Conservation (phyloP, 2,888 invertebrate genomes). For the Drosophila quasianomalipes region DNA sequence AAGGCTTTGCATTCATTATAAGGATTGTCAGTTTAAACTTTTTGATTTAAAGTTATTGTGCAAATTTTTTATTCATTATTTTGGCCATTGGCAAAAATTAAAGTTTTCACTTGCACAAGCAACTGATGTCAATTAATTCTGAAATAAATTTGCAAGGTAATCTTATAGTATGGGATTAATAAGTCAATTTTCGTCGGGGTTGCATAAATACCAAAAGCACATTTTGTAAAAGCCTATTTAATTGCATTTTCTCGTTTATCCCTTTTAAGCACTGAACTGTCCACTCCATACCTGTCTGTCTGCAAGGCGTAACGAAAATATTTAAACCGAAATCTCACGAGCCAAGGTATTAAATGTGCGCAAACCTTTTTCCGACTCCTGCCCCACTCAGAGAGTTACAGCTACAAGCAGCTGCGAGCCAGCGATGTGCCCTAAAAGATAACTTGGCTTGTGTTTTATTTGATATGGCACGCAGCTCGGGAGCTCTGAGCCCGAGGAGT, state of each 20-base stretch:
- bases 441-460: slow-evolving; percentile 46
- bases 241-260: slow-evolving; percentile 7
- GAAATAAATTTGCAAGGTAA: not conserved
- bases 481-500: not conserved
- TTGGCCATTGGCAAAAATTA: slow-evolving; percentile 10
- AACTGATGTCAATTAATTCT: slow-evolving; percentile 22
- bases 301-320: slow-evolving; percentile 2
- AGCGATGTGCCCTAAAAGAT: slow-evolving; percentile 39
- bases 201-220: slow-evolving; percentile 6
- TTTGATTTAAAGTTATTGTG: not conserved
- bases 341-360: slow-evolving; percentile 48
- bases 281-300: not conserved
- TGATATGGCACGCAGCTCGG: slow-evolving; percentile 49
- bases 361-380: not conserved
- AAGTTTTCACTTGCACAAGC: not conserved
- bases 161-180: not conserved
- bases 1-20: not conserved
- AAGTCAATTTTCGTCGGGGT: not conserved
- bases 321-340: slow-evolving; percentile 56
- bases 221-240: slow-evolving; percentile 3
- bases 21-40: not conserved
- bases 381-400: not conserved
- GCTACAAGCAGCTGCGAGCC: not conserved
- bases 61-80: not conserved
- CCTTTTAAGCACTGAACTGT: not conserved